Conservation (phyloP, 2,113 vertebrate species). For the Phalacrocorax brasilianus region DNA sequence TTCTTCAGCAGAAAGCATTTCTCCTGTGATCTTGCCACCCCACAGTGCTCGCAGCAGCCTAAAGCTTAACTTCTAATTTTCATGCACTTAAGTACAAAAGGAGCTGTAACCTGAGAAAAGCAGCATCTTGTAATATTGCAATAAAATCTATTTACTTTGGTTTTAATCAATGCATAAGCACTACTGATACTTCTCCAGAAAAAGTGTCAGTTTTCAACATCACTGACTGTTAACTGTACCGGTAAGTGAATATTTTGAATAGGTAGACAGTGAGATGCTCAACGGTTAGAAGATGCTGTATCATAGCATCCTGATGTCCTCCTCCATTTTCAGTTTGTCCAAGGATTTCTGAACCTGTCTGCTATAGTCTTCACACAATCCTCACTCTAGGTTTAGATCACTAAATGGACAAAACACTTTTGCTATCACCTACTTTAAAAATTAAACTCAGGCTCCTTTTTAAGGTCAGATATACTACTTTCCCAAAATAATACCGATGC, state of each 20-base stretch:
- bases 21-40: background rate
- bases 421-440: background rate
- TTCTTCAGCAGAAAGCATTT: background rate
- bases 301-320: background rate
- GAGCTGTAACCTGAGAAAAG: background rate
- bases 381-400: background rate
- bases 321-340: background rate
- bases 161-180: background rate
- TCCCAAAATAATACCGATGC: background rate
- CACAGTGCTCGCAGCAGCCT: accelerated
- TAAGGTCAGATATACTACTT: background rate
- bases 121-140: background rate
- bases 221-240: background rate
- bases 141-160: background rate
- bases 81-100: background rate
- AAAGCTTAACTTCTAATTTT: background rate
- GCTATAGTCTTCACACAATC: background rate
- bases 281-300: background rate
- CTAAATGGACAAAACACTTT: background rate
- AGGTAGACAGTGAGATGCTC: background rate
- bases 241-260: background rate
- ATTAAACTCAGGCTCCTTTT: background rate
- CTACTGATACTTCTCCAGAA: background rate
- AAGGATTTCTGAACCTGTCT: background rate
- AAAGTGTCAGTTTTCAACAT: background rate